Percentiles rank a stretch among this genome's conserved stretches.
Evolutionary conservation across 2,797 vertebrate genomes (phyloP).

Genomic region (Gambusia yucatana): DNA sequence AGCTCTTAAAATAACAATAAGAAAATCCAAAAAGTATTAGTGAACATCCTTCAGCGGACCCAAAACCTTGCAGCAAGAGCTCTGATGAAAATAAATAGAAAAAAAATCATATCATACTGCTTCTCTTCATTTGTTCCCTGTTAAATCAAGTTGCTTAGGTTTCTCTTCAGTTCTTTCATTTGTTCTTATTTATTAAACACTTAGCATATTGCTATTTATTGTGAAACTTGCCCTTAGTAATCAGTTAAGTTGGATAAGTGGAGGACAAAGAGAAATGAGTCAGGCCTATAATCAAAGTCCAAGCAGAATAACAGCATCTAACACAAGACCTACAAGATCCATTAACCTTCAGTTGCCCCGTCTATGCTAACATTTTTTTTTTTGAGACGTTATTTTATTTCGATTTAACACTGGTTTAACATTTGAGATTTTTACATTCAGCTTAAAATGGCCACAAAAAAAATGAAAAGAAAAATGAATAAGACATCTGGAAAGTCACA

Average conservation of each 20-base stretch:
- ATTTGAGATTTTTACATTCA: background rate
- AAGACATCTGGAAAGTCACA: background rate
- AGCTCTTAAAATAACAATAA: background rate
- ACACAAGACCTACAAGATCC: background rate
- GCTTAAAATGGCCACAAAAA: background rate
- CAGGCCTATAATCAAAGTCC: background rate
- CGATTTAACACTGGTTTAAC: background rate
- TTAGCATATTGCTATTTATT: background rate
- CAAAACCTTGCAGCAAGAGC: background rate
- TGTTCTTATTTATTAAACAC: background rate
- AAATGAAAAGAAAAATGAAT: background rate
- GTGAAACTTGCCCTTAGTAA: background rate
- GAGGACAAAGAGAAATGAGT: background rate
- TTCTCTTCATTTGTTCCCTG: background rate
- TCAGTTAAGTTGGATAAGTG: background rate
- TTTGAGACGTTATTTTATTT: background rate
- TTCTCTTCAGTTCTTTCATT: background rate
- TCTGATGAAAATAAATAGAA: background rate
- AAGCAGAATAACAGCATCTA: background rate
- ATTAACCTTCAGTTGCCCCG: background rate
- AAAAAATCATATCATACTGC: background rate
- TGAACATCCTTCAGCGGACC: background rate
- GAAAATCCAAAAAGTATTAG: background rate
- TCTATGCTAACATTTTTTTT: background rate
- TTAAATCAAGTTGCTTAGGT: background rate